A percentile compares a stretch with the other conserved stretches of the same genome.
Evolutionary conservation across 1,140 invertebrate genomes (phyloP).

Genomic region (Diorhabda carinulata): DNA sequence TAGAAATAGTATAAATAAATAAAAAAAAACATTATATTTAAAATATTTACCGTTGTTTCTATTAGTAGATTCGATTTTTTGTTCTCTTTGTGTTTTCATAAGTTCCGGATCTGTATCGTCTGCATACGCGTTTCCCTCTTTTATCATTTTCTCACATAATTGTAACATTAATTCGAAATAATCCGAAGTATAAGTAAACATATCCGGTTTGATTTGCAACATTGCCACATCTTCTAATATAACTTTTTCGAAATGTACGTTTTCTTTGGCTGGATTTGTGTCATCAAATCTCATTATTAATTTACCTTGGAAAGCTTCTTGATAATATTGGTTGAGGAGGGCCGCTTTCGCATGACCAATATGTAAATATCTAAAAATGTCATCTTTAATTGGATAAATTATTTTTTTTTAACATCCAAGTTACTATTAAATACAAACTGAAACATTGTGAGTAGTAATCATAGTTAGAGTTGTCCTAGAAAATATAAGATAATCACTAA

Average conservation of each 20-base stretch:
- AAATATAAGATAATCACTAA: too few species aligned
- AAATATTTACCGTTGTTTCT: constrained; percentile 72
- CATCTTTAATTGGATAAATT: constrained; percentile 7
- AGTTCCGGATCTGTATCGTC: constrained; percentile 92
- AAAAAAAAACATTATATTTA: too few species aligned
- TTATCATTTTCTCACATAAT: constrained; percentile 86
- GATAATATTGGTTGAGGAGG: constrained; percentile 96
- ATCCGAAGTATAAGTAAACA: constrained; percentile 94
- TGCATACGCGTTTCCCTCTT: constrained; percentile 87
- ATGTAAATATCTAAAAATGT: constrained; percentile 70
- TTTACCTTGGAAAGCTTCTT: constrained; percentile 87
- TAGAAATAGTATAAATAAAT: too few species aligned
- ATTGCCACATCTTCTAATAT: constrained; percentile 93
- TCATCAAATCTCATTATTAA: constrained; percentile 99
- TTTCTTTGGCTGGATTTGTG: constrained; percentile 99
- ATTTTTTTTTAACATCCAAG: background rate
- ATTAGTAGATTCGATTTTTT: constrained; percentile 81
- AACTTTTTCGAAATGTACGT: constrained; percentile 96
- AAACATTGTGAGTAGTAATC: too few species aligned
- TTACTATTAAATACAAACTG: background rate
- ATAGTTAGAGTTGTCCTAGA: too few species aligned
- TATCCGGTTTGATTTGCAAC: constrained; percentile 88
- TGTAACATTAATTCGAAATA: constrained; percentile 91
- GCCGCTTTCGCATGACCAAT: constrained; percentile 99
- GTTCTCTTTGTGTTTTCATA: constrained; percentile 94